A percentile compares a stretch with the other conserved stretches of the same genome.
These are phyloP conservation scores for Cherax quadricarinatus DNA, from an alignment of 1,140 invertebrate genomes.

Conservation along the genomic window DNA sequence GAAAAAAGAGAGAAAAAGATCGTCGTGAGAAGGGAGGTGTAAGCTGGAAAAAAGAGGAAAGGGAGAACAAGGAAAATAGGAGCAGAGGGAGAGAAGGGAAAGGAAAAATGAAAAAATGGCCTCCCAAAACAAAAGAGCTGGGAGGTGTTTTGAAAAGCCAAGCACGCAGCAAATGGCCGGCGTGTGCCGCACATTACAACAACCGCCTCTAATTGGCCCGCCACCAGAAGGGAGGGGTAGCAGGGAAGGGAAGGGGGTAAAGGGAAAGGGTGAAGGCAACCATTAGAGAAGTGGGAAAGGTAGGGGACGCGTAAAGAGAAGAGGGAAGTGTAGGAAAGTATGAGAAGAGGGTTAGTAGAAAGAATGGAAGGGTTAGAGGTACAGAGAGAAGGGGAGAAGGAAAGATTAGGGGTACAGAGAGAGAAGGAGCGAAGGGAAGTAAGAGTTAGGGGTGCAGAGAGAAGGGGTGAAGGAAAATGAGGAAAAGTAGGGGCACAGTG, in stretches of 20 bases:
- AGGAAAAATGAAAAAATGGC: too few species aligned
- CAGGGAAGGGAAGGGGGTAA: background rate
- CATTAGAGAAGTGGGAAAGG: background rate
- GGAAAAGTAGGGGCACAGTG: too few species aligned
- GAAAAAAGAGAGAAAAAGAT: too few species aligned
- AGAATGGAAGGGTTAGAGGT: too few species aligned
- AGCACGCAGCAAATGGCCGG: conserved; percentile 14
- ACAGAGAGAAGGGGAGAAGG: too few species aligned
- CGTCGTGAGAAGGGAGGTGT: too few species aligned
- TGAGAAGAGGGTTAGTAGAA: too few species aligned
- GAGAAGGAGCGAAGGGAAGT: too few species aligned
- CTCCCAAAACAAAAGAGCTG: background rate
- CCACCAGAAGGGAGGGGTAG: background rate
- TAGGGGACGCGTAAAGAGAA: background rate
- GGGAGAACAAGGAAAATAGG: background rate
- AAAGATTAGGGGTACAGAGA: too few species aligned
- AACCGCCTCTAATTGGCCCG: conserved; percentile 17
- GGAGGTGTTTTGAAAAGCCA: background rate
- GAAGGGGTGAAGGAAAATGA: too few species aligned
- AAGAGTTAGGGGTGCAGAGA: too few species aligned
- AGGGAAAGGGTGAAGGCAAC: background rate
- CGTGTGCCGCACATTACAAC: conserved; percentile 11
- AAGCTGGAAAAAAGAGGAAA: too few species aligned
- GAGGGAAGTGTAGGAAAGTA: background rate
- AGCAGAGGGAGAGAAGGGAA: background rate